A percentile compares a stretch with the other conserved stretches of the same genome.
These are phyloP conservation scores for Folsomia candida DNA, from an alignment of 2,888 invertebrate genomes.

Conservation along the genomic window DNA sequence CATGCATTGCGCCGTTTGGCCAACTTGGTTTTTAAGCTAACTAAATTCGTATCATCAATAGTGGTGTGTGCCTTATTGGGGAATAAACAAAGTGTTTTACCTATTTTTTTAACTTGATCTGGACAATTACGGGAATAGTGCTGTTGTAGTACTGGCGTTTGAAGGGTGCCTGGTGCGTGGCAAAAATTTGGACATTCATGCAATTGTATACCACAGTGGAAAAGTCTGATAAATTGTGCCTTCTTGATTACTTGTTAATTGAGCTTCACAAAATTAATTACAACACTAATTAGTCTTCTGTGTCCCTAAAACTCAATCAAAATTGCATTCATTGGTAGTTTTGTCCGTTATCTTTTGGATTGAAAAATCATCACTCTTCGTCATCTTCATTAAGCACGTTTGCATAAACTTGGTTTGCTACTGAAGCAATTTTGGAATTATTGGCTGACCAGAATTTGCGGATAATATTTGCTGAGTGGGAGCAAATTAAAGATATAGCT, in stretches of 20 bases:
- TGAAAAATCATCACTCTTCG: not conserved
- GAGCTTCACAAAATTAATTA: not conserved
- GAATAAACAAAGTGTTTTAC: too few species aligned
- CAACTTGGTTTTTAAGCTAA: too few species aligned
- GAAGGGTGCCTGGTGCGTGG: too few species aligned
- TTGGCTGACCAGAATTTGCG: not conserved
- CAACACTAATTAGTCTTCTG: not conserved
- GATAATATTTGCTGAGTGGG: not conserved
- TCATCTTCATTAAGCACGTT: slow-evolving; percentile 3
- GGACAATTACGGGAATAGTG: too few species aligned
- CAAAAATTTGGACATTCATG: too few species aligned
- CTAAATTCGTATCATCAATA: too few species aligned
- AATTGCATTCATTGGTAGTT: not conserved
- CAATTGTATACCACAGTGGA: too few species aligned
- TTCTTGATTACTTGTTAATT: not conserved
- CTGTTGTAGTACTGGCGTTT: too few species aligned
- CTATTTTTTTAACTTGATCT: too few species aligned
- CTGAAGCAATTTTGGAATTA: not conserved
- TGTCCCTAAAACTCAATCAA: not conserved
- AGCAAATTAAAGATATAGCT: not conserved
- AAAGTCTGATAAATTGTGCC: too few species aligned
- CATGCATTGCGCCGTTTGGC: too few species aligned
- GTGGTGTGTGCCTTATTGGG: too few species aligned
- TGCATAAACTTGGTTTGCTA: not conserved
- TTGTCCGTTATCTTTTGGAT: not conserved